Base-by-base conservation (phyloP, 1,140 invertebrate genomes). In the Lasaia peninsularis region DNA sequence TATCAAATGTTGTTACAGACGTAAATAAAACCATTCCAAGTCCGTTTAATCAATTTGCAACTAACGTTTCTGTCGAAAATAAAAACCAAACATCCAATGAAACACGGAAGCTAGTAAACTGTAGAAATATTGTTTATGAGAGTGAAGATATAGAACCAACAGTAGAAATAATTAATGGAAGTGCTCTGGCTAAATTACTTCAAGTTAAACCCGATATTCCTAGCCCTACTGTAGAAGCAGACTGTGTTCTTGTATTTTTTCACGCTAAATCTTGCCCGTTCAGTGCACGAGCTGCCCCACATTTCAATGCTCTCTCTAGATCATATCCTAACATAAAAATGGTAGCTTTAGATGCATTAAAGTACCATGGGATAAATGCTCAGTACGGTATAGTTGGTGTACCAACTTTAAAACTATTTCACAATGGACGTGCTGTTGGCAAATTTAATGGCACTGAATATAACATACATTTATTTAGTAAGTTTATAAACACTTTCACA, bases 351-450 rank as follows among this genome's bases (percentile, higher is more conserved):
- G 97, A 99, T 91, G 96, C 96, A 0, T 92, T 96, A 60, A 93
- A 94, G 74, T 94, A 97, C 76, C 94, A 94, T 66, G 93, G 94
- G 48, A 95, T 97, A 31, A 98, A 98, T 87, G 95, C 96, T 0
- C 95, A 97, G 73, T 98, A 97, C 91, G 97, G 97, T 14, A 96
- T 98, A 63, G 94, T 98, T n/a, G 96, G 96, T 14, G 94, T 98
- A 20, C 97, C 97, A 34, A 98, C 97, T 32, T 80, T 99, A 9
- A 92, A 98, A 86, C 90, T 99, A 54, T 97, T 98, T 71, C 97
- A 99, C 77, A 98, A 98, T 89, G 96, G 96, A 0, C 93, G 95
- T 76, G 93, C 96, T 20, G 92, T 96, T 24, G 94, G 94, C 0
- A 96, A 96, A 88, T 98, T 95, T 63, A 98, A 98, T 89, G 93